Evolutionary conservation across 2,113 vertebrate genomes (phyloP).

Genomic region (Cheirogaleus medius): DNA sequence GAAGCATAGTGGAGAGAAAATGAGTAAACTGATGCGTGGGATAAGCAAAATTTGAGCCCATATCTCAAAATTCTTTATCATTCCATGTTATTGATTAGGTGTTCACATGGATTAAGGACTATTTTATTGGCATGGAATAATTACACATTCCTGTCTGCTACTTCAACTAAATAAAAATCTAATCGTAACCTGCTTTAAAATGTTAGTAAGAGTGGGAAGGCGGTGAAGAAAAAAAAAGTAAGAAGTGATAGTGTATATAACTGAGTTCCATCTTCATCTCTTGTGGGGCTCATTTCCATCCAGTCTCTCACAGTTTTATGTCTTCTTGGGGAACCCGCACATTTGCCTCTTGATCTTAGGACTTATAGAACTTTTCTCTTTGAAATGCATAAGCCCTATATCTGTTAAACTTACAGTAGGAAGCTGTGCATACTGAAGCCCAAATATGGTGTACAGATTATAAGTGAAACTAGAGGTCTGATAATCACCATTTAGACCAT

Average conservation of each 20-base stretch:
- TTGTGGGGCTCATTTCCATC: neutral
- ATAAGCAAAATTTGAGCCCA: neutral
- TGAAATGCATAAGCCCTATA: neutral
- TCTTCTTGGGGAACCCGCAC: neutral
- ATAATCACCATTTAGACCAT: neutral
- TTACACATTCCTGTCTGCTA: neutral
- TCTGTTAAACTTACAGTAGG: neutral
- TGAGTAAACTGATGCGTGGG: neutral
- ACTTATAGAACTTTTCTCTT: neutral
- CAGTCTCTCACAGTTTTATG: neutral
- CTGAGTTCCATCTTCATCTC: neutral
- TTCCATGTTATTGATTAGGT: neutral
- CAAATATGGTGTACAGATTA: neutral
- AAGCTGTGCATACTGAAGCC: neutral
- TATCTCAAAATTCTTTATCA: neutral
- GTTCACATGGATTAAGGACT: neutral
- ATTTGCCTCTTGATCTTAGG: neutral
- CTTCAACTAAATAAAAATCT: neutral
- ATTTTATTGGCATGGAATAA: neutral
- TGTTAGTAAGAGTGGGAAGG: neutral
- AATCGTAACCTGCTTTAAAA: neutral
- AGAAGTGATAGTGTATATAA: neutral
- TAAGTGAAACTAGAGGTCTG: neutral
- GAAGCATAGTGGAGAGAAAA: neutral
- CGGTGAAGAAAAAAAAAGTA: neutral